Evolutionary conservation across 2,113 vertebrate species (phyloP), one percentile per base, ranked within the genome.

Genomic region (Amphiprion percula): DNA sequence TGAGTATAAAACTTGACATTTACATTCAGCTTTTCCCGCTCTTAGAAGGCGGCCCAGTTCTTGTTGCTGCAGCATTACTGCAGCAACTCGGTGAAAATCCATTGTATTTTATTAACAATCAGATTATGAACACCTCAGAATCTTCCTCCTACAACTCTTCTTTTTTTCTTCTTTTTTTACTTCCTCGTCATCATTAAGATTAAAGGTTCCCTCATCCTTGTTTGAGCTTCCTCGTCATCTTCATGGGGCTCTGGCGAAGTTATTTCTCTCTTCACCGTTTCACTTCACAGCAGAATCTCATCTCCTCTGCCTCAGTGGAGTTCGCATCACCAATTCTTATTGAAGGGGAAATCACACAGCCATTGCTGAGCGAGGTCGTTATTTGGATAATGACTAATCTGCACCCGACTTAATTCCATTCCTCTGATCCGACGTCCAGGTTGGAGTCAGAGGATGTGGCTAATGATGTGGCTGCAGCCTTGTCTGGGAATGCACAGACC

Each of bases 371-470:
- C 7, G 68, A 75, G 87, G 74, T 87, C 84, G 77, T 91, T 92
- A 91, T 87, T 89, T 83, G 84, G 91, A 90, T 92, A 91, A 92
- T 90, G 88, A 91, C 87, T 90, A 87, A 92, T 92, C 84, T 83
- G 80, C 75, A 72, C 75, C 67, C 19, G 67, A 84, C 79, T 89
- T 85, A 77, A 85, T 85, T 83, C 88, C 87, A 23, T 87, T 79
- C 74, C 82, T 88, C 82, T 91, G 85, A 90, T 87, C 83, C 23
- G 70, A 77, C 70, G 80, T 85, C 82, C 87, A 90, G 88, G 90
- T 86, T 81, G 65, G 80, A 87, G 87, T 86, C 84, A 49, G 84
- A 84, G 86, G 86, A 87, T 88, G 87, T 79, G 80, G 90, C 70
- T 92, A 90, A 91, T 87, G 84, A 91, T 90, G 87, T 82, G 82